Evolutionary conservation across 1,140 invertebrate genomes (phyloP).

Genomic region (Varroa destructor): DNA sequence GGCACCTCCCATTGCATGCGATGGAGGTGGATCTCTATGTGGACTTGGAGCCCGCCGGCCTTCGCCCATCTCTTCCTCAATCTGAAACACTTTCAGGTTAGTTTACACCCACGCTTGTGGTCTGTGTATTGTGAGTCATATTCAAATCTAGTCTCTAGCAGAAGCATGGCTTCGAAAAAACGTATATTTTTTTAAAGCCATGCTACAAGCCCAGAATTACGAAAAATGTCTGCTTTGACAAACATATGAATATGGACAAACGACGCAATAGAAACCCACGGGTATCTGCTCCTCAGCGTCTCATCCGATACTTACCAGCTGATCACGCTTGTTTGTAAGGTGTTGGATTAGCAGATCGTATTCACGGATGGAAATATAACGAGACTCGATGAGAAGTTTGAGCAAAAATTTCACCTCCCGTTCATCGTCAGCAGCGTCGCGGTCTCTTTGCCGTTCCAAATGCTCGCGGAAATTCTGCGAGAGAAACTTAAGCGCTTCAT

Average conservation of each 20-base stretch:
- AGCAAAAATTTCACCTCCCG: conserved; percentile 50
- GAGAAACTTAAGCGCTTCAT: conserved; percentile 67
- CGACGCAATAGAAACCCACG: no score
- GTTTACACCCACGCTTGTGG: no score
- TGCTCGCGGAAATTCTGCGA: conserved; percentile 63
- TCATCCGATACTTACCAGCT: conserved; percentile 32
- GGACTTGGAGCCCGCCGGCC: conserved; percentile 34
- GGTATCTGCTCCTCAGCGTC: no score
- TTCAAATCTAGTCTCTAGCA: no score
- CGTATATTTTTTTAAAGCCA: no score
- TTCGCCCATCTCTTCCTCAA: conserved; percentile 54
- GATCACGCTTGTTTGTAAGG: conserved; percentile 55
- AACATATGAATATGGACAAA: no score
- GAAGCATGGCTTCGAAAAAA: no score
- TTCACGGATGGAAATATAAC: conserved; percentile 58
- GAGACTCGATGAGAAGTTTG: conserved; percentile 62
- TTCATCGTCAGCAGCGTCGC: conserved; percentile 17
- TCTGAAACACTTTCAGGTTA: conserved; percentile 43
- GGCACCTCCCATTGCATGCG: no score
- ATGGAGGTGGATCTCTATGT: no score
- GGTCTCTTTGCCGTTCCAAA: conserved; percentile 41
- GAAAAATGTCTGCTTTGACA: no score
- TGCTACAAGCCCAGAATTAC: no score
- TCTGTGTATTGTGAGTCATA: no score
- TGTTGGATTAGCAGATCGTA: conserved; percentile 66